Evolutionary conservation across 35 echinoderm and acorn worm species (phyloP).

Genomic region (Heliocidaris erythrogramma): DNA sequence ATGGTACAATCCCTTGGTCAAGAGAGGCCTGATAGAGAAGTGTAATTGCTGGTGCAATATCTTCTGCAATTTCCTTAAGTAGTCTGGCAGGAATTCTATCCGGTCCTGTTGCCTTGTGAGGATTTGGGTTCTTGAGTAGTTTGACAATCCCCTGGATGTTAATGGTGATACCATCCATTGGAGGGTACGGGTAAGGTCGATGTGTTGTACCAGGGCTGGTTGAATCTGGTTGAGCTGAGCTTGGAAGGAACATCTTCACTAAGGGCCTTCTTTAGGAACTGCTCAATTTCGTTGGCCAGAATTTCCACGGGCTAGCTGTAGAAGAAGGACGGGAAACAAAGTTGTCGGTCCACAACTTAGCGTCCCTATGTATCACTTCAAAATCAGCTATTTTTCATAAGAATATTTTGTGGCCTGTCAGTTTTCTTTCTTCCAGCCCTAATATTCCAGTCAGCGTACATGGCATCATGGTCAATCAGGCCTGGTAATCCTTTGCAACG

Average conservation of each 20-base stretch:
- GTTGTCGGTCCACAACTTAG: too few species aligned
- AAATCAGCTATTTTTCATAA: too few species aligned
- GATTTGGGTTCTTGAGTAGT: not conserved
- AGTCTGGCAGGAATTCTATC: not conserved
- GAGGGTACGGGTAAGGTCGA: not conserved
- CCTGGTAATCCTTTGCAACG: too few species aligned
- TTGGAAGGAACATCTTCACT: too few species aligned
- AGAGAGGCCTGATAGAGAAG: too few species aligned
- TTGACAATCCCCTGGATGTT: not conserved
- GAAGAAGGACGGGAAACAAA: not conserved
- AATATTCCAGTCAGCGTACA: too few species aligned
- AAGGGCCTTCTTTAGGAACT: not conserved
- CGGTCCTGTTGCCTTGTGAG: not conserved
- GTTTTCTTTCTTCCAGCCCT: too few species aligned
- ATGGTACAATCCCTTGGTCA: too few species aligned
- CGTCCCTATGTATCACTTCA: too few species aligned
- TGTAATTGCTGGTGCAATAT: too few species aligned
- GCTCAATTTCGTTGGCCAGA: not conserved
- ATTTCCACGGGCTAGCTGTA: not conserved
- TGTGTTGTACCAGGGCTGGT: slow-evolving; percentile 19
- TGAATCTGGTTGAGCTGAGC: slow-evolving; percentile 6
- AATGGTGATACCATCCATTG: slow-evolving; percentile 8
- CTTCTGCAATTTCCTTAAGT: not conserved
- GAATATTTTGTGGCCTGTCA: too few species aligned
- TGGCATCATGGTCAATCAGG: too few species aligned